These are phyloP conservation scores for rat (Rattus norvegicus) DNA, from an alignment of 2,113 vertebrate species.

Conservation along the genomic window DNA sequence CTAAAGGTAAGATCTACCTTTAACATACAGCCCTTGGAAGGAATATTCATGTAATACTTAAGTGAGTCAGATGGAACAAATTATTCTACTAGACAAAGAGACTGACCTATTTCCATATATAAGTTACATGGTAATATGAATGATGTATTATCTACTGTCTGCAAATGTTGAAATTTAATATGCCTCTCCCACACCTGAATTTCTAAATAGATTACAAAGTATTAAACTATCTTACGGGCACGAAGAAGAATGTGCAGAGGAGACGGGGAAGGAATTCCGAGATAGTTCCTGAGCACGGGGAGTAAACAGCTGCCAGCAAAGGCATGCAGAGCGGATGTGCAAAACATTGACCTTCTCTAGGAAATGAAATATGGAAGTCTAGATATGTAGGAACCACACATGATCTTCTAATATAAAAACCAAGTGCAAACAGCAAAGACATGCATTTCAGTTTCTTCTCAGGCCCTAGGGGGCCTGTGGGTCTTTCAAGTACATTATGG, in stretches of 20 bases:
- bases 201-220: not conserved
- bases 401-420: too few relatives aligned
- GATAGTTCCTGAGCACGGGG: not conserved
- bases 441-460: not conserved
- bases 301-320: not conserved
- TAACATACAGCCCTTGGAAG: not conserved
- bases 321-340: not conserved
- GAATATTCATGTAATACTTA: not conserved
- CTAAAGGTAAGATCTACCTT: not conserved
- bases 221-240: not conserved
- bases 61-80: not conserved
- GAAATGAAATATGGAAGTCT: not conserved
- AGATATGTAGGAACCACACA: not conserved
- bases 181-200: not conserved
- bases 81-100: not conserved
- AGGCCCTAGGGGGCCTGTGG: not conserved
- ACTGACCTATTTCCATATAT: not conserved
- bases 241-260: not conserved
- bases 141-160: not conserved
- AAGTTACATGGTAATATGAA: not conserved
- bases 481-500: not conserved
- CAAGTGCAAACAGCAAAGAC: not conserved
- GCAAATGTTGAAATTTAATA: not conserved
- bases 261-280: not conserved
- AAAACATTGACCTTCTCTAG: not conserved